Base-by-base conservation (phyloP, 30 jellyfish, hydroid and myxozoan species). In the Cassiopea andromeda region DNA sequence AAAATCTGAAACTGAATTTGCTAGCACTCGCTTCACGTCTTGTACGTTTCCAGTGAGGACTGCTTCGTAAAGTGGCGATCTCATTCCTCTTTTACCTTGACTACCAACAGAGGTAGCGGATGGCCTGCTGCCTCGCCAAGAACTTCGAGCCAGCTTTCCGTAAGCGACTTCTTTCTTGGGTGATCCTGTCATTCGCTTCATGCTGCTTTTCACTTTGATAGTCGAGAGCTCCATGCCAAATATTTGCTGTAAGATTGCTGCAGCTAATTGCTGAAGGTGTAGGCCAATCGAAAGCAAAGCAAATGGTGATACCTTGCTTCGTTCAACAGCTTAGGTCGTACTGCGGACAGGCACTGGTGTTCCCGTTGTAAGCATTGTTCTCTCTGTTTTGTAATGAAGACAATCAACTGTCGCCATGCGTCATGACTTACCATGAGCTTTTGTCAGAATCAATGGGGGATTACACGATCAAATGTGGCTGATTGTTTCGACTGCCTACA, bases 21-120 rank as follows among this genome's bases (percentile, higher is more conserved):
- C 64, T 2, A 86, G 58, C 10, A 86, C 45, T 47, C 69, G 67
- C 45, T 60, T 78, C 9, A 86, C 46, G 45, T 75, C 93, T 38
- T 75, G 76, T n/a, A 76, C 66, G 13, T 86, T 60, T 54, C 89
- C 75, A 18, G 38, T 49, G 9, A 57, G 75, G 1, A 77, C 87
- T 18, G 93, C 93, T n/a, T 75, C 89, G 46, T 75, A 84, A 61
- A 86, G 84, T 38, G 93, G 87, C 54, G 90, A 58, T 15, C 83
- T 64, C 73, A 15, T 17, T 7, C 16, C 43, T 66, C 80, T 66
- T n/a, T 69, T 43, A 15, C 90, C 90, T 57, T 64, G 80, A 81
- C 80, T 81, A 12, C 81, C 80, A 44, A 66, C 70, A 3, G 90
- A 81, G 16, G 90, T 43, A 14, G 82, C 46, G 2, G 90, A 81